Percentiles rank a stretch among this genome's conserved stretches.
phyloP scores from a whole-genome alignment of 2,888 invertebrate species.

The Hypercompe scribonia region DNA sequence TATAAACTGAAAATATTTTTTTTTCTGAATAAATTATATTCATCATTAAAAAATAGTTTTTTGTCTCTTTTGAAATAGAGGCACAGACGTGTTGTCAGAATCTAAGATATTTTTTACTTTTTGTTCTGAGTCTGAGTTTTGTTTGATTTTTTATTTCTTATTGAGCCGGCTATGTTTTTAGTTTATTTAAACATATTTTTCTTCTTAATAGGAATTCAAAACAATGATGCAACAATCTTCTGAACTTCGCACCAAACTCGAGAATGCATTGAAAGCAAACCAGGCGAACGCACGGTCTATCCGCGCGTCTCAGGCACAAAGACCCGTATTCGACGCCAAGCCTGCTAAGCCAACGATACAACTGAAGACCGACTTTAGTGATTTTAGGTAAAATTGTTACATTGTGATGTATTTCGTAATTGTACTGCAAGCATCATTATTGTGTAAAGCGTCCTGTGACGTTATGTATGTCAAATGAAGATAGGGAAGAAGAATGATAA shows the following conservation, averaged over 20 bases:
- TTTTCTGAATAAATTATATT: not conserved
- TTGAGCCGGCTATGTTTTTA: not conserved
- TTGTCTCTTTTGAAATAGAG: not conserved
- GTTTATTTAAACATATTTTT: not conserved
- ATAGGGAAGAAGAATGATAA: not conserved
- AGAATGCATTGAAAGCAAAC: slow-evolving; percentile 93
- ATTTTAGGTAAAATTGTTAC: slow-evolving; percentile 90
- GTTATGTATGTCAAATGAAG: not conserved
- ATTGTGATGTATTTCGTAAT: not conserved
- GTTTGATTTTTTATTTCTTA: not conserved
- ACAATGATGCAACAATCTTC: slow-evolving; percentile 94
- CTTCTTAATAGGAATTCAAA: slow-evolving; percentile 92
- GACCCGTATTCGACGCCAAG: slow-evolving; percentile 68
- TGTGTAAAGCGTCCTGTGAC: slow-evolving; percentile 8
- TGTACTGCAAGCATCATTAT: slow-evolving; percentile 2
- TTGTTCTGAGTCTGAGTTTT: not conserved
- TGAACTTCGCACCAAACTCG: slow-evolving; percentile 93
- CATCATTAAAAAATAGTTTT: not conserved
- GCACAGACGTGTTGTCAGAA: too few relatives aligned
- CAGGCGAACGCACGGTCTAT: slow-evolving; percentile 81
- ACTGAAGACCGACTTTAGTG: slow-evolving; percentile 97
- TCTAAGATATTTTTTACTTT: too few relatives aligned
- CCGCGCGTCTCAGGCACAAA: slow-evolving; percentile 56
- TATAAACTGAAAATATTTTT: not conserved
- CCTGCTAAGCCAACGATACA: slow-evolving; percentile 92